Evolutionary conservation across 2,113 vertebrate genomes (phyloP), one percentile per base, ranked within the genome.

Genomic region (Cettia cetti): DNA sequence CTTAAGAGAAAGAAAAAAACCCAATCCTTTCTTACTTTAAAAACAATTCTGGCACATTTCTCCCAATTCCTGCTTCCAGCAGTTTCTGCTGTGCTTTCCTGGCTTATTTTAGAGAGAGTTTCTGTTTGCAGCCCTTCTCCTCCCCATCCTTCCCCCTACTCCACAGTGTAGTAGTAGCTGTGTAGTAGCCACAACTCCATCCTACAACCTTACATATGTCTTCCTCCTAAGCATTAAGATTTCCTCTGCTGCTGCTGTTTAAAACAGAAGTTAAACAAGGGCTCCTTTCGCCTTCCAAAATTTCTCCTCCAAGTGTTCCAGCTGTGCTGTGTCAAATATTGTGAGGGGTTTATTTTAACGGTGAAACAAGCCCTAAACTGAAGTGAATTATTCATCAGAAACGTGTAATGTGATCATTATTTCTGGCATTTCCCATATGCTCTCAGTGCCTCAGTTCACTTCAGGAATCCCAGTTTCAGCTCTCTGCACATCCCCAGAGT

Each of bases 371-470:
- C 53, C 96, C 95, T 82, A 85, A 96, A 89, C 69, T 64, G 76
- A 86, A 68, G 45, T 86, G 94, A 97, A 97, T 97, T 95, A 97
- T 97, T 97, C 97, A 97, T 94, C 95, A 97, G 91, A 53, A 95
- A 80, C 2, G 23, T 57, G 96, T 53, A 89, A 96, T 1, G 85
- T 2, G 47, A 95, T 93, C 94, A n/a, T 92, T 97, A 92, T 92
- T 97, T 65, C 91, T 96, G 95, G 95, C 88, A 18, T 74, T 52
- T 56, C 90, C 89, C 83, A 60, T 70, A 70, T 59, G 95, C 91
- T 96, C 90, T 91, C 57, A 23, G 82, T 61, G 79, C 92, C 68
- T 94, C 69, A 20, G 40, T 17, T 96, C 94, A 66, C 92, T 86
- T 50, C 92, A 93, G 93, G 80, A 85, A 93, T 92, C 93, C 90